A percentile compares a stretch with the other conserved stretches of the same genome.
These are phyloP conservation scores for Watsonalla cultraria DNA, from an alignment of 2,888 invertebrate species.

Conservation along the genomic window DNA sequence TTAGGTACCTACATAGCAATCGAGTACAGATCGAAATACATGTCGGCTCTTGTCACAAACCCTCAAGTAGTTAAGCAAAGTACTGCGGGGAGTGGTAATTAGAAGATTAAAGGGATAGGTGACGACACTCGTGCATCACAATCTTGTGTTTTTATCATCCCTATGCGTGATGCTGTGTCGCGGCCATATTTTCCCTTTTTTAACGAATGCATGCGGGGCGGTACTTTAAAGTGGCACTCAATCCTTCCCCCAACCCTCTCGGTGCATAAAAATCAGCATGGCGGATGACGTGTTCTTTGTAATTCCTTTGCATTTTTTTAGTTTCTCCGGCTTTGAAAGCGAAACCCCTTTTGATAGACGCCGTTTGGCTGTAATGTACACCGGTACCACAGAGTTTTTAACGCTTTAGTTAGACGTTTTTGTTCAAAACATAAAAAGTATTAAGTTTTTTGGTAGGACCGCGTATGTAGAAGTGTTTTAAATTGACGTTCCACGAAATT, in stretches of 20 bases:
- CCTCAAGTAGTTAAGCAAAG: slow-evolving; percentile 1
- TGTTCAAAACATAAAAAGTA: no score
- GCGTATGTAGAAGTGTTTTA: no score
- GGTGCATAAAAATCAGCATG: slow-evolving; percentile 64
- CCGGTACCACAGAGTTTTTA: slow-evolving; percentile 38
- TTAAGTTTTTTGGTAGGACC: no score
- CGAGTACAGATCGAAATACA: neutral
- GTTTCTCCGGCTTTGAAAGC: slow-evolving; percentile 62
- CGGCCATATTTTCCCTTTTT: slow-evolving; percentile 54
- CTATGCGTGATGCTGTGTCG: slow-evolving; percentile 26
- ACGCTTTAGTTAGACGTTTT: neutral
- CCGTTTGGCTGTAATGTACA: slow-evolving; percentile 66
- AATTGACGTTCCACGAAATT: no score
- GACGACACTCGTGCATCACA: slow-evolving; percentile 23
- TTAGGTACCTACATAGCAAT: no score
- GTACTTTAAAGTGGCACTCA: slow-evolving; percentile 69
- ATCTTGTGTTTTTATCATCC: slow-evolving; percentile 20
- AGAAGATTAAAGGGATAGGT: slow-evolving; percentile 61
- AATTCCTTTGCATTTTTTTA: slow-evolving; percentile 54
- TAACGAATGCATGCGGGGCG: slow-evolving; percentile 60
- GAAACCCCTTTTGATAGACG: slow-evolving; percentile 59
- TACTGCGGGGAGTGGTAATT: slow-evolving; percentile 40
- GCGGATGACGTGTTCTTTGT: slow-evolving; percentile 59
- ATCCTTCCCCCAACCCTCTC: slow-evolving; percentile 64
- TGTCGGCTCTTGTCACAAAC: neutral